Percentiles rank a stretch among this genome's conserved stretches.
phyloP scores from a whole-genome alignment of 2,113 vertebrate species.

The Sterna hirundo region DNA sequence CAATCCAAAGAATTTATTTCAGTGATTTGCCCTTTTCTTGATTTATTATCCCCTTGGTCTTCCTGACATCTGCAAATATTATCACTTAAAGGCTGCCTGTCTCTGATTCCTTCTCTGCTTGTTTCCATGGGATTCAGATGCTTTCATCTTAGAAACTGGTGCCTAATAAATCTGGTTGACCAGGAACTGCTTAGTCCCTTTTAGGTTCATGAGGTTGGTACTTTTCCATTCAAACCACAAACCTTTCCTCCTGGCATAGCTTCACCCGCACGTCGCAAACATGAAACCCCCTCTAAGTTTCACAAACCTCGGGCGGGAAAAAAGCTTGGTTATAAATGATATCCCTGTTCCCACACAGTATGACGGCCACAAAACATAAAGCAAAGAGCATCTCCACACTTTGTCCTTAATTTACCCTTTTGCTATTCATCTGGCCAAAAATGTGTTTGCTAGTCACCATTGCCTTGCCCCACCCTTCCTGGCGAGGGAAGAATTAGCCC shows the following conservation, averaged over 20 bases:
- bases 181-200: not conserved
- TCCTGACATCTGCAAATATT: not conserved
- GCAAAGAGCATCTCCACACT: not conserved
- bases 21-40: not conserved
- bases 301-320: not conserved
- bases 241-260: not conserved
- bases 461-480: not conserved
- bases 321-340: not conserved
- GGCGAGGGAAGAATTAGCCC: not conserved
- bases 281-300: not conserved
- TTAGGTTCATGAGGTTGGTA: not conserved
- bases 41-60: not conserved
- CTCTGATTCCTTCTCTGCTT: not conserved
- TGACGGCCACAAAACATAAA: not conserved
- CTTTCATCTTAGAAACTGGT: not conserved
- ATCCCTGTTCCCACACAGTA: not conserved
- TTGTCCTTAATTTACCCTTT: not conserved
- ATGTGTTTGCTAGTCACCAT: not conserved
- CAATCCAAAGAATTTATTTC: not conserved
- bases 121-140: slow-evolving; percentile 6
- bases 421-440: not conserved
- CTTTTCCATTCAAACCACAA: not conserved
- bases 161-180: not conserved
- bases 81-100: not conserved
- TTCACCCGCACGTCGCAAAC: not conserved